Conservation (phyloP, 2,113 vertebrate species). For the Riparia riparia region DNA sequence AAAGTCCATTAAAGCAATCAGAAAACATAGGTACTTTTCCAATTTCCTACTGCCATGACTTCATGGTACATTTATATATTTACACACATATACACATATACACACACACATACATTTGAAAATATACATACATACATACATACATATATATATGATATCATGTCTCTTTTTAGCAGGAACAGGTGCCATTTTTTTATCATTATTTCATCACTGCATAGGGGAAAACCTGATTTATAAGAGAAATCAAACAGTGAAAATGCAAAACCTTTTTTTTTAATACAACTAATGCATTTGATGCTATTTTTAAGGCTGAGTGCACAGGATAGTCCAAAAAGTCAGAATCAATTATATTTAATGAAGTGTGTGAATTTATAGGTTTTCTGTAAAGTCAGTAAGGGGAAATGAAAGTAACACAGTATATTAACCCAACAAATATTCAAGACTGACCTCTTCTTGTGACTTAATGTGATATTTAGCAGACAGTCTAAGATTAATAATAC, state of each 20-base stretch:
- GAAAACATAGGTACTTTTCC: neutral
- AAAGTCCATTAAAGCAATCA: neutral
- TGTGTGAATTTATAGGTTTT: neutral
- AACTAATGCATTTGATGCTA: neutral
- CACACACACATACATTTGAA: fast-evolving
- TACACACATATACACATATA: neutral
- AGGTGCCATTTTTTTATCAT: neutral
- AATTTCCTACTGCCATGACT: neutral
- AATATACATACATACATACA: fast-evolving
- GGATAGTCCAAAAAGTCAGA: neutral
- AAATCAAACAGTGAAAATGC: neutral
- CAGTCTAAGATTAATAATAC: neutral
- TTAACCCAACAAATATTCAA: neutral
- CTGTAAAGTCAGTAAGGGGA: neutral
- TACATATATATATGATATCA: too few relatives aligned
- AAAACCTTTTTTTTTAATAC: fast-evolving
- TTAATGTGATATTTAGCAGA: neutral
- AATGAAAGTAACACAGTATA: neutral
- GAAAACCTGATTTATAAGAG: neutral
- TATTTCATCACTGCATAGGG: neutral
- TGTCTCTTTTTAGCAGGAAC: neutral
- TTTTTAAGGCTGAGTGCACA: neutral
- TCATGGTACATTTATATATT: neutral
- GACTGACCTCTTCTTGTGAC: neutral
- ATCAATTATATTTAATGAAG: slow-evolving; percentile 11